Percentiles rank a stretch among this genome's conserved stretches.
Evolutionary conservation across 2,888 invertebrate genomes (phyloP).

Genomic region (Saturnia pavonia): DNA sequence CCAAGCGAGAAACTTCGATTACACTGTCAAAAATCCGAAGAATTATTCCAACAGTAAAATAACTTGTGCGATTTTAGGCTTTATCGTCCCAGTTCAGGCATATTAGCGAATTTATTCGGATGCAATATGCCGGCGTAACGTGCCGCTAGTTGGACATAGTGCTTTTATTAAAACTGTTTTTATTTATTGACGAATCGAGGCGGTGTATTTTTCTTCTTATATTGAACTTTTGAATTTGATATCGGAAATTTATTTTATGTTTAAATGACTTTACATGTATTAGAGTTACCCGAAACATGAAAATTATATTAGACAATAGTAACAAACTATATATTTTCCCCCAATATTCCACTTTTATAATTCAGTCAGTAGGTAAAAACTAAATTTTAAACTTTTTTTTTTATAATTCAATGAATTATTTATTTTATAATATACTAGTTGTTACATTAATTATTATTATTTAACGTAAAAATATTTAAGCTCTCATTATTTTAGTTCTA

Average conservation of each 20-base stretch:
- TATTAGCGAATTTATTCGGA: conserved; percentile 77
- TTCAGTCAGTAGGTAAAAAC: background rate
- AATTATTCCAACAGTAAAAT: conserved; percentile 78
- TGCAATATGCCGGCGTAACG: conserved; percentile 72
- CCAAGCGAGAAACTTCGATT: conserved; percentile 80
- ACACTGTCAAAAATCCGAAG: conserved; percentile 81
- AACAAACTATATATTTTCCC: background rate
- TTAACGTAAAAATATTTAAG: too few species aligned
- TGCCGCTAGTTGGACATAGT: conserved; percentile 58
- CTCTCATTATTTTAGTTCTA: too few species aligned
- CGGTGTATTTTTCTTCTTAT: conserved; percentile 52
- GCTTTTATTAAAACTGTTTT: conserved; percentile 77
- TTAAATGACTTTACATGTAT: background rate
- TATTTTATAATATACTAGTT: background rate
- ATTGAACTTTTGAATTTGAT: conserved; percentile 15
- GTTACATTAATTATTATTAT: background rate
- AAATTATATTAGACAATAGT: background rate
- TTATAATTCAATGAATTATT: too few species aligned
- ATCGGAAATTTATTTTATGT: conserved; percentile 13
- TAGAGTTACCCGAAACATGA: background rate
- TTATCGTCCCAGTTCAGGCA: conserved; percentile 78
- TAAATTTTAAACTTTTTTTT: background rate
- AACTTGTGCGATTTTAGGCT: conserved; percentile 79
- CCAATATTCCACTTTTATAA: background rate
- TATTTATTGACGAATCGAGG: conserved; percentile 73